These are phyloP conservation scores for Mastomys natalensis DNA, from an alignment of 2,113 vertebrate genomes.

Conservation along the genomic window DNA sequence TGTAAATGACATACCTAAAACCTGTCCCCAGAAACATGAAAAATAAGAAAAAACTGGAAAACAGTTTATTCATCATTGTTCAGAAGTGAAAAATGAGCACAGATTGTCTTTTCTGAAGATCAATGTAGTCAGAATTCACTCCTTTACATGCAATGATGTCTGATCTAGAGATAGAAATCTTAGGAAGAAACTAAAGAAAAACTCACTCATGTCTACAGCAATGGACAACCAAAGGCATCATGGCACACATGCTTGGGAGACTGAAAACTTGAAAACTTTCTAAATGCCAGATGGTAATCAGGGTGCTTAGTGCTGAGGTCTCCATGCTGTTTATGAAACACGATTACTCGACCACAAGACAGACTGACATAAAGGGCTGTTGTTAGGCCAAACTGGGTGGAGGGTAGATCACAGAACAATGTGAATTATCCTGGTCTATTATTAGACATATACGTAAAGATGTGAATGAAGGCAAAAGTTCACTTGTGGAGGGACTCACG, in stretches of 20 bases:
- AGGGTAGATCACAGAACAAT: not conserved
- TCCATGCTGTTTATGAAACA: not conserved
- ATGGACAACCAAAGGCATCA: not conserved
- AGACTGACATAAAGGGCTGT: not conserved
- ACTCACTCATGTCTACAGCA: not conserved
- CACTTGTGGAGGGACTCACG: not conserved
- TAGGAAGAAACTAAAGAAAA: conserved; percentile 23
- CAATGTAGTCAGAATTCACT: conserved; percentile 9
- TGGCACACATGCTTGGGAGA: not conserved
- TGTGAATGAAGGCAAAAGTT: not conserved
- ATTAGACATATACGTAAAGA: not conserved
- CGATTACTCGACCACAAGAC: not conserved
- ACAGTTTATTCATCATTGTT: not conserved
- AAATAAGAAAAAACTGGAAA: not conserved
- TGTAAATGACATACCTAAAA: not conserved
- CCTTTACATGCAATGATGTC: not conserved
- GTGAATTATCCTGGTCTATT: not conserved
- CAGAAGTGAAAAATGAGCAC: conserved; percentile 16
- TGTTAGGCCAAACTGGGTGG: not conserved
- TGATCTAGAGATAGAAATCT: not conserved
- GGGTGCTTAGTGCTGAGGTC: not conserved
- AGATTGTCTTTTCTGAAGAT: not conserved
- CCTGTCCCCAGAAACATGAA: not conserved
- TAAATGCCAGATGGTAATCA: not conserved
- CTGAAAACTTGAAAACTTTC: not conserved